Evolutionary conservation across 2,113 vertebrate genomes (phyloP).

Genomic region (Peromyscus maniculatus): DNA sequence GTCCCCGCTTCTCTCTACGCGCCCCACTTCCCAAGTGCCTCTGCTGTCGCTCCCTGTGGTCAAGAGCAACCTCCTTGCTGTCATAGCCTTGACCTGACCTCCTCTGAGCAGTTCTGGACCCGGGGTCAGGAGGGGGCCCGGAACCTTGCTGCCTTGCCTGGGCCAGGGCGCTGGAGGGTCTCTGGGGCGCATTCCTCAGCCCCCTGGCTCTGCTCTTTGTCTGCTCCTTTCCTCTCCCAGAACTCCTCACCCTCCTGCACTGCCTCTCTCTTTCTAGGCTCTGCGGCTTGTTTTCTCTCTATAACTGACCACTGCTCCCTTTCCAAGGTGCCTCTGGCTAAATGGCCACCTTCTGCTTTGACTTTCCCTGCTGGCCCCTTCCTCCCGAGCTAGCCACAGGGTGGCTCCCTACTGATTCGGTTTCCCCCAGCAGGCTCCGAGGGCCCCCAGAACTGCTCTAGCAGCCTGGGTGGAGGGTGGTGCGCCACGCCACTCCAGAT

Average conservation of each 20-base stretch:
- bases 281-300: background rate
- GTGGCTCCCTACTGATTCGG: slow-evolving; percentile 67
- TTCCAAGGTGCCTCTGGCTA: background rate
- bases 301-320: slow-evolving; percentile 55
- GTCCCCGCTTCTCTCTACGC: background rate
- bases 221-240: background rate
- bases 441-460: slow-evolving; percentile 41
- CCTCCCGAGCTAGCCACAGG: slow-evolving; percentile 65
- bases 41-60: background rate
- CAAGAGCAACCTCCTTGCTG: background rate
- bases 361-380: background rate
- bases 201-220: background rate
- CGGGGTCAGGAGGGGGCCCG: fast-evolving
- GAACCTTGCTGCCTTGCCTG: background rate
- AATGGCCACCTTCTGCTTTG: background rate
- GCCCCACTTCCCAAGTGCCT: background rate
- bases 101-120: background rate
- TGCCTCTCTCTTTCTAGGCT: background rate
- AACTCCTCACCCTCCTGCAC: background rate
- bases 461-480: slow-evolving; percentile 45
- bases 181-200: background rate
- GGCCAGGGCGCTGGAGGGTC: background rate
- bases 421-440: slow-evolving; percentile 58
- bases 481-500: slow-evolving; percentile 53
- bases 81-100: background rate